phyloP scores from a whole-genome alignment of 2,888 invertebrate genomes.

The Aradus depressus region DNA sequence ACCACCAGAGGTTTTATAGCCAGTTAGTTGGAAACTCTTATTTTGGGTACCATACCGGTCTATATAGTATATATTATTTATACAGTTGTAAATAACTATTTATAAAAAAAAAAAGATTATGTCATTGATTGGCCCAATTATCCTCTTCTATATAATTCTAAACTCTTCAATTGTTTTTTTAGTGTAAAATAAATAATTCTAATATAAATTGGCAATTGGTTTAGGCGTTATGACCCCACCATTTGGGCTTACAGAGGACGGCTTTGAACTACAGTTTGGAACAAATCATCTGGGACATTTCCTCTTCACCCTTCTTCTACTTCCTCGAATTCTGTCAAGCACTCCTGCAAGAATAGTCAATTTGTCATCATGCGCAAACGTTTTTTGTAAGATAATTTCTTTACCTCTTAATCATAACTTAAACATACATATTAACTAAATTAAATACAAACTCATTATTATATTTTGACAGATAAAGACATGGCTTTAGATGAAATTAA shows the following conservation, averaged over 20 bases:
- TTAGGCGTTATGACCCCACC: slow-evolving; percentile 40
- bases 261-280: slow-evolving; percentile 46
- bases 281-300: slow-evolving; percentile 52
- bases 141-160: neutral
- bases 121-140: neutral
- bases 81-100: no score
- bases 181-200: no score
- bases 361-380: slow-evolving; percentile 30
- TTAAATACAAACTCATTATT: neutral
- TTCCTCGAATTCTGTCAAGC: slow-evolving; percentile 41
- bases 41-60: no score
- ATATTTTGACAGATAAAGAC: neutral
- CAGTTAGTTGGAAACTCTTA: no score
- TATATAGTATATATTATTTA: no score
- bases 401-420: neutral
- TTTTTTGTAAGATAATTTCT: slow-evolving; percentile 19
- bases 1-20: no score
- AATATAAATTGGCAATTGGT: slow-evolving; percentile 1
- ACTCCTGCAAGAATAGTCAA: slow-evolving; percentile 33
- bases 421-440: neutral
- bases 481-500: slow-evolving; percentile 14
- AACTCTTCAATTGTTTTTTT: no score
- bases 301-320: slow-evolving; percentile 45
- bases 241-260: slow-evolving; percentile 40
- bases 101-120: neutral